Base-by-base conservation (phyloP, 2,113 vertebrate genomes). In the Microcebus tavaratra region DNA sequence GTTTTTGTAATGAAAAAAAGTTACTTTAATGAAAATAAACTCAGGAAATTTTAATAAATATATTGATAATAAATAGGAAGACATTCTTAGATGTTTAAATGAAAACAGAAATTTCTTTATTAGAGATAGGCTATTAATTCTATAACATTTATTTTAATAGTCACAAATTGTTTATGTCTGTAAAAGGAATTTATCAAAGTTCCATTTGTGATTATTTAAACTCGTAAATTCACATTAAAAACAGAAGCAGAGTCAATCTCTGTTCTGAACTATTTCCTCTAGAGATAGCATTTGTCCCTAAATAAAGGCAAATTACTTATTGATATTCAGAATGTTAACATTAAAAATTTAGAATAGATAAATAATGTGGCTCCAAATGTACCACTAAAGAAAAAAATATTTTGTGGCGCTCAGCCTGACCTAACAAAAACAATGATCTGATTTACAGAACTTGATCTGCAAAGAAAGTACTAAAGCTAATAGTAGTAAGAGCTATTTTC, bases 201-300 rank as follows among this genome's bases (percentile, higher is more conserved):
- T 67, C 18, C 92, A 31, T 75, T 75, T 92, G 59, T 76, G 50
- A 88, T 68, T 95, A 68, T 83, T 82, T 59, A 88, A 76, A 95
- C 67, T 42, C n/a, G 25, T 68, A 5, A 14, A 57, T 92, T 95
- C 68, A 88, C 50, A 59, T 29, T 72, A 36, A n/a, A 95, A 88
- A 83, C 4, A 57, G 39, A 88, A 75, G 59, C 27, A 75, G 20
- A 27, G 59, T 76, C 72, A 63, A 3, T 23, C n/a, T 90, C 53
- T 84, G n/a, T 50, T 75, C 42, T 84, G 29, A 89, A n/a, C 18
- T 85, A 84, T 48, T 80, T 85, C 23, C 86, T 79, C 17, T 42
- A 53, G 61, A 18, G 39, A 53, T 63, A 42, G 67, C 68, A 70
- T 6, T 93, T 72, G 9, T 7, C 21, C 31, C 63, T 90, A 84